Evolutionary conservation across 2,888 invertebrate species (phyloP).

Genomic region (Lutraria lutraria): DNA sequence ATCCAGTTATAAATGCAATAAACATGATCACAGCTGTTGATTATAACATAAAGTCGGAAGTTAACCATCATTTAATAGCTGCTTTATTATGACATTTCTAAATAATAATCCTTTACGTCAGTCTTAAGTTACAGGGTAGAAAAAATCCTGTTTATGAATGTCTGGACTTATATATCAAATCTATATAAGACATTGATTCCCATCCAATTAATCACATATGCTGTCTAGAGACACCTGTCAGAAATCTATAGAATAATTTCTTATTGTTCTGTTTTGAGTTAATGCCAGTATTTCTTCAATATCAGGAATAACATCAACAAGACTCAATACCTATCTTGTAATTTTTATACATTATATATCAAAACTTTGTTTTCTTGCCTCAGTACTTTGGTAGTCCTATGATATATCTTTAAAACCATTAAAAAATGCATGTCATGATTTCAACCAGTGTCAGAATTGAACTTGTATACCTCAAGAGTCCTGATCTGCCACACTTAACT

Average conservation of each 20-base stretch:
- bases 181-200: neutral
- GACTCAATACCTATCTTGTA: neutral
- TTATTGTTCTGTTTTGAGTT: conserved; percentile 12
- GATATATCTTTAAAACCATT: neutral
- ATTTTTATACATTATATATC: neutral
- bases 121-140: neutral
- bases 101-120: neutral
- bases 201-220: conserved; percentile 3
- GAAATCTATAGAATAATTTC: neutral
- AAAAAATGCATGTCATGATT: neutral
- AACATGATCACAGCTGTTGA: neutral
- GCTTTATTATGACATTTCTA: neutral
- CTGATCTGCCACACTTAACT: too few relatives aligned
- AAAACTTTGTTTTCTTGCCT: neutral
- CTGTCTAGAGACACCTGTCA: conserved; percentile 5
- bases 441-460: neutral
- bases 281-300: neutral
- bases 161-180: neutral
- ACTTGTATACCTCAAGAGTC: too few relatives aligned
- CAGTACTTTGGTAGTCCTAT: neutral
- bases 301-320: neutral
- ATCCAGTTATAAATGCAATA: neutral
- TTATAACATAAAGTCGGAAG: neutral
- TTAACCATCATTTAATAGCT: neutral
- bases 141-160: neutral